Percentiles rank a stretch among this genome's conserved stretches.
These are phyloP conservation scores for Diaphora mendica DNA, from an alignment of 2,888 invertebrate genomes.

Conservation along the genomic window DNA sequence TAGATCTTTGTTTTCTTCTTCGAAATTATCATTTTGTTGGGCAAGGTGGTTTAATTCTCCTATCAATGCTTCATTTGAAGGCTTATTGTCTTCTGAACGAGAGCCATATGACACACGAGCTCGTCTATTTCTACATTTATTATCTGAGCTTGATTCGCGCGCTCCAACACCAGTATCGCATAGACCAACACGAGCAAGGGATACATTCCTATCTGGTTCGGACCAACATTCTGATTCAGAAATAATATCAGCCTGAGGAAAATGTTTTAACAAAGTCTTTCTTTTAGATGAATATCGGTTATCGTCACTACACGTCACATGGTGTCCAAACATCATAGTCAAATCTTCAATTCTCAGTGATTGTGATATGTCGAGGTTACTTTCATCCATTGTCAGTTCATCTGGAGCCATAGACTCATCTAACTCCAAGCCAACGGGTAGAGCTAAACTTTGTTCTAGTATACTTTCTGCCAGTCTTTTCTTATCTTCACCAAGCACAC, in stretches of 20 bases:
- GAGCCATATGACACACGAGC: conserved; percentile 78
- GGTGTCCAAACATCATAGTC: conserved; percentile 83
- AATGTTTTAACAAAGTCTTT: conserved; percentile 58
- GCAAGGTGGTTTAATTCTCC: conserved; percentile 82
- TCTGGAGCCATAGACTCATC: conserved; percentile 82
- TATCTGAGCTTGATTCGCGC: conserved; percentile 68
- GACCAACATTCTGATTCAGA: conserved; percentile 95
- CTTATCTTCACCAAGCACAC: conserved; percentile 83
- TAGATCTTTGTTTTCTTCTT: conserved; percentile 75
- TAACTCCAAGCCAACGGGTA: conserved; percentile 80
- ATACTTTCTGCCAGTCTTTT: conserved; percentile 82
- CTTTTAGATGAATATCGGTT: conserved; percentile 55
- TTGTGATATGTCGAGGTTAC: conserved; percentile 78
- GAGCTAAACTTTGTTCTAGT: conserved; percentile 80
- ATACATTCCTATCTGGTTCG: conserved; percentile 94
- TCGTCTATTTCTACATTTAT: conserved; percentile 72
- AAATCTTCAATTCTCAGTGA: conserved; percentile 79
- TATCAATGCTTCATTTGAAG: conserved; percentile 83
- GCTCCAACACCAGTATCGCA: conserved; percentile 69
- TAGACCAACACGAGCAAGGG: conserved; percentile 91
- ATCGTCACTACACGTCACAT: conserved; percentile 70
- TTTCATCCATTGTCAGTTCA: conserved; percentile 80
- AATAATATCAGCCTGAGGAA: conserved; percentile 72
- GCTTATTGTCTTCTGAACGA: conserved; percentile 78
- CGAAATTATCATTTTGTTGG: conserved; percentile 66